phyloP scores from a whole-genome alignment of 1,140 invertebrate species.

The Pogonomyrmex californicus region DNA sequence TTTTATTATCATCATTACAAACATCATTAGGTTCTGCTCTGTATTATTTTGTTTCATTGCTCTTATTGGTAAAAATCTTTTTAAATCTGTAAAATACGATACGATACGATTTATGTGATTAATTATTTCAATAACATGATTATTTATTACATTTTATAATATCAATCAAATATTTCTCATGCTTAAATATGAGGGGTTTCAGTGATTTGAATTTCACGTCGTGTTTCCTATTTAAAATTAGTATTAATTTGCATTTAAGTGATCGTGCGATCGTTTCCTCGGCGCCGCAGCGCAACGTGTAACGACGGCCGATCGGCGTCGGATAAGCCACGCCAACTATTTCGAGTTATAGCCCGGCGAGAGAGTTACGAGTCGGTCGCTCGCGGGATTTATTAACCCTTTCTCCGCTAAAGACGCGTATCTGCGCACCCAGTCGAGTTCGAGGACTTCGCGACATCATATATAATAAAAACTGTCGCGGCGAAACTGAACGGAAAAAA shows the following conservation, averaged over 20 bases:
- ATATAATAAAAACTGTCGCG: conserved; percentile 8
- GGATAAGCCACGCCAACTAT: conserved; percentile 83
- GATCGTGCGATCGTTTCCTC: neutral
- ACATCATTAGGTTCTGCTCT: neutral
- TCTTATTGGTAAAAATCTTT: neutral
- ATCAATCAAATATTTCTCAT: neutral
- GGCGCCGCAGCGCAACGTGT: conserved; percentile 75
- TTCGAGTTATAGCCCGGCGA: conserved; percentile 80
- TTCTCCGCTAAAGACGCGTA: conserved; percentile 51
- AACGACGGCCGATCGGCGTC: conserved; percentile 73
- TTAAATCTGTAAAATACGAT: too few relatives aligned
- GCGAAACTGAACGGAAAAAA: neutral
- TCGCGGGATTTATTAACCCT: conserved; percentile 75
- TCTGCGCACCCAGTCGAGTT: neutral
- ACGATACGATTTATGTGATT: too few relatives aligned
- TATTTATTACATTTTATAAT: neutral
- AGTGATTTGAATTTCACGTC: neutral
- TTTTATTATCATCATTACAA: neutral
- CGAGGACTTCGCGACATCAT: neutral
- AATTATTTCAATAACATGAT: neutral
- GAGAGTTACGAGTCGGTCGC: conserved; percentile 75
- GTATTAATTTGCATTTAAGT: neutral
- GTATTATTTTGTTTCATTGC: neutral
- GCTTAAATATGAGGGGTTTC: neutral
- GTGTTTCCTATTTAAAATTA: neutral